A percentile compares a stretch with the other conserved stretches of the same genome.
phyloP scores from a whole-genome alignment of 2,888 invertebrate genomes.

The Drosophila pseudotakahashii region DNA sequence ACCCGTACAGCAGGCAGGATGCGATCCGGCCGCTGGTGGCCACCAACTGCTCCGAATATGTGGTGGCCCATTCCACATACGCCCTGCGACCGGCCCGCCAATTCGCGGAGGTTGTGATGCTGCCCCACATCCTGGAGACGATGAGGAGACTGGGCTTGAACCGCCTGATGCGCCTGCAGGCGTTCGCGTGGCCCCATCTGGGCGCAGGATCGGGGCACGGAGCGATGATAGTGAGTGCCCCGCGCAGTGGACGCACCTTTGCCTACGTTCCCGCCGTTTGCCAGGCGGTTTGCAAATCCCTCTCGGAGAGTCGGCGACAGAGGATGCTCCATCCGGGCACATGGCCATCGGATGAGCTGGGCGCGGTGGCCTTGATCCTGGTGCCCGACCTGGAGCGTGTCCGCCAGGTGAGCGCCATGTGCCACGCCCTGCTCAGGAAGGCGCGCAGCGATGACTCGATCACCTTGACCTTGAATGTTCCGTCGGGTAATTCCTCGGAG shows the following conservation, averaged over 20 bases:
- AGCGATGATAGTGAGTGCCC: conserved; percentile 55
- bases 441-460: conserved; percentile 23
- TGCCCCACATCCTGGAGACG: conserved; percentile 38
- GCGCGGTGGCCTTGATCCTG: conserved; percentile 49
- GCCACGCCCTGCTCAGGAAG: conserved; percentile 42
- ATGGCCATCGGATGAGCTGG: not conserved
- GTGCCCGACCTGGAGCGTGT: conserved; percentile 46
- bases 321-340: not conserved
- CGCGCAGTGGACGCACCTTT: conserved; percentile 63
- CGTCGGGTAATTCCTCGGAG: conserved; percentile 15
- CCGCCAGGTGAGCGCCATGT: conserved; percentile 37
- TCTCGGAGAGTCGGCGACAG: conserved; percentile 9
- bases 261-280: conserved; percentile 59
- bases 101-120: conserved; percentile 46
- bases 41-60: conserved; percentile 59
- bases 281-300: conserved; percentile 28
- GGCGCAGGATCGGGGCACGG: conserved; percentile 35
- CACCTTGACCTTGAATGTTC: conserved; percentile 39
- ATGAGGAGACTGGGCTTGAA: conserved; percentile 47
- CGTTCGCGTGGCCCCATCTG: conserved; percentile 61
- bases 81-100: conserved; percentile 37
- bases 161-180: conserved; percentile 56
- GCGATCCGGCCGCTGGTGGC: conserved; percentile 39
- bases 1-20: not conserved
- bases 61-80: conserved; percentile 44